A percentile compares a stretch with the other conserved stretches of the same genome.
phyloP scores from a whole-genome alignment of 2,888 invertebrate genomes.

The Conomelus anceps region DNA sequence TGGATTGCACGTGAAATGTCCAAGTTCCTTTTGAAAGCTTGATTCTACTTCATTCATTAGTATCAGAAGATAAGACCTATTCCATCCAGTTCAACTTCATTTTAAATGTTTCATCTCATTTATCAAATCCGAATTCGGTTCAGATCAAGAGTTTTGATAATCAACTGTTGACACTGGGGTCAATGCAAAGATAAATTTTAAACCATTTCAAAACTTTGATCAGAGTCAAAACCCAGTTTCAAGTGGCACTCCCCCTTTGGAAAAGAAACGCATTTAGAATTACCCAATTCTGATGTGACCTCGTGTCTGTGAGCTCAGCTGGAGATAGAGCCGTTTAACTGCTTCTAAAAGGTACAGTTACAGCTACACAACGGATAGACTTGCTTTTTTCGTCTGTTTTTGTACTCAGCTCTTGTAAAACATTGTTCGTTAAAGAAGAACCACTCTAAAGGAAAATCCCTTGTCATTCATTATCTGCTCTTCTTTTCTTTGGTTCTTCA shows the following conservation, averaged over 20 bases:
- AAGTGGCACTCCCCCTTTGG: not conserved
- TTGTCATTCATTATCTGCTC: not conserved
- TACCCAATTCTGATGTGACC: not conserved
- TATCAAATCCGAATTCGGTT: not conserved
- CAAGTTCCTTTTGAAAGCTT: too few relatives aligned
- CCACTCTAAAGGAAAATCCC: not conserved
- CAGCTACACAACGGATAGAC: not conserved
- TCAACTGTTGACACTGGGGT: not conserved
- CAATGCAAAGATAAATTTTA: not conserved
- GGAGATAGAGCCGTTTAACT: not conserved
- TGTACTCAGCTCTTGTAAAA: not conserved
- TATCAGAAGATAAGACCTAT: too few relatives aligned
- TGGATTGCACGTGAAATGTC: too few relatives aligned
- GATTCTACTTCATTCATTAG: too few relatives aligned
- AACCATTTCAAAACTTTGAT: not conserved
- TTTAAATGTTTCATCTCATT: not conserved
- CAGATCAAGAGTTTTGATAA: too few relatives aligned
- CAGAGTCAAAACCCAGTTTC: not conserved
- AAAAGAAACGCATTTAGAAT: not conserved
- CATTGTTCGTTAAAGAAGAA: too few relatives aligned
- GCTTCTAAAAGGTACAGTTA: not conserved
- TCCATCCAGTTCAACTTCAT: not conserved
- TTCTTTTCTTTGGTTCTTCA: not conserved
- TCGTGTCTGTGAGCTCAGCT: not conserved
- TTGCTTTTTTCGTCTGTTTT: not conserved